phyloP scores from a whole-genome alignment of 2,797 vertebrate species.

The Argya squamiceps region DNA sequence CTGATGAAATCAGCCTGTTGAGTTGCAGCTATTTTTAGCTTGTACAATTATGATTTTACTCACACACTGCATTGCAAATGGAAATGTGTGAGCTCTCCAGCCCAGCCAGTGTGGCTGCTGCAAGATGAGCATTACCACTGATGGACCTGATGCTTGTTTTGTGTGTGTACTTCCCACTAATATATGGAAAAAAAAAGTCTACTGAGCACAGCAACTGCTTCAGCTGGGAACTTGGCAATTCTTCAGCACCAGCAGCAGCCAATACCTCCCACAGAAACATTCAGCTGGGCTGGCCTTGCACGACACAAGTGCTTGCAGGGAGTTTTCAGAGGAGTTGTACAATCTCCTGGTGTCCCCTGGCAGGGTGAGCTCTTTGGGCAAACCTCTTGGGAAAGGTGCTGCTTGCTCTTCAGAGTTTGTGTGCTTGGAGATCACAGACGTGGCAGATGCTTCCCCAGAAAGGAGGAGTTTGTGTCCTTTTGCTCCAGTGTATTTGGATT shows the following conservation, averaged over 20 bases:
- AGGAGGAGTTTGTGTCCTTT: background rate
- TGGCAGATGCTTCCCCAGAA: background rate
- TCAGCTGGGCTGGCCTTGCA: background rate
- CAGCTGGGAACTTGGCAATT: constrained; percentile 14
- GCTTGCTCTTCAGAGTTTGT: background rate
- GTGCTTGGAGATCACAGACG: background rate
- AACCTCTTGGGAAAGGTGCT: background rate
- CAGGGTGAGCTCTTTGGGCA: background rate
- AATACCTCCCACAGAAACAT: background rate
- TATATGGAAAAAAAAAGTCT: constrained; percentile 5
- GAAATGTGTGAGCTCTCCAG: background rate
- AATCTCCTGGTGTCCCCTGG: background rate
- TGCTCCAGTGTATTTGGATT: background rate
- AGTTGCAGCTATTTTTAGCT: constrained; percentile 1
- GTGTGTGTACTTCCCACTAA: background rate
- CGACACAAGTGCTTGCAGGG: background rate
- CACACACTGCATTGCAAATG: background rate
- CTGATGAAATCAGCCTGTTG: background rate
- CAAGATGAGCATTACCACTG: background rate
- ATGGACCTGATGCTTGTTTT: background rate
- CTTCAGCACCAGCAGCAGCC: background rate
- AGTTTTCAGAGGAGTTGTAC: background rate
- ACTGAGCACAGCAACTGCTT: background rate
- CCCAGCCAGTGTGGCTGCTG: background rate
- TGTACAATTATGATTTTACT: background rate